Evolutionary conservation across 2,888 invertebrate species (phyloP).

Genomic region (Autographa gamma): DNA sequence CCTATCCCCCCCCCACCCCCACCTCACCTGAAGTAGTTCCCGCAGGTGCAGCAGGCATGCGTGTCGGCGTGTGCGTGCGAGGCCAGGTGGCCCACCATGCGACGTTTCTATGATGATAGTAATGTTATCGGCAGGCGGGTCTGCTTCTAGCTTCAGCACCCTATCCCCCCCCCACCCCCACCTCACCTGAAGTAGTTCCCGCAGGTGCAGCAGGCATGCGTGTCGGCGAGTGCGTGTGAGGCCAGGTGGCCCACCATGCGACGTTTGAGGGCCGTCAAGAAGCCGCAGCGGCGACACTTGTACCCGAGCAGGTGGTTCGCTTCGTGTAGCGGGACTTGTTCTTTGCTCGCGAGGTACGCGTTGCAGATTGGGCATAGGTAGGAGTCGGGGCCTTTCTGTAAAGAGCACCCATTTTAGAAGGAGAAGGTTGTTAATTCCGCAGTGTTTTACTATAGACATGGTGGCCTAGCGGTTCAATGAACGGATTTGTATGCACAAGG

Average conservation of each 20-base stretch:
- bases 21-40: too few relatives aligned
- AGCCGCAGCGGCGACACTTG: conserved; percentile 67
- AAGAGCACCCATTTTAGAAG: neutral
- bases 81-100: too few relatives aligned
- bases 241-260: conserved; percentile 68
- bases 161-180: too few relatives aligned
- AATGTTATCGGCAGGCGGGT: too few relatives aligned
- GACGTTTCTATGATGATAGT: too few relatives aligned
- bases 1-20: too few relatives aligned
- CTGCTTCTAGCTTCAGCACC: neutral
- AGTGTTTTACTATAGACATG: too few relatives aligned
- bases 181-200: conserved; percentile 69
- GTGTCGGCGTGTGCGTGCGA: too few relatives aligned
- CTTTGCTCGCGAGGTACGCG: conserved; percentile 73
- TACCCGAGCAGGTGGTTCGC: conserved; percentile 70
- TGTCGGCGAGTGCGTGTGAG: conserved; percentile 30
- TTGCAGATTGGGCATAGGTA: conserved; percentile 78
- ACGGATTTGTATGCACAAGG: too few relatives aligned
- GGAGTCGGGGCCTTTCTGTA: conserved; percentile 71
- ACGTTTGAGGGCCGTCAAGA: conserved; percentile 67
- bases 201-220: conserved; percentile 66
- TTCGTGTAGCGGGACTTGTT: conserved; percentile 71
- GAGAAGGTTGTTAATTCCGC: too few relatives aligned
- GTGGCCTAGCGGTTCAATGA: too few relatives aligned
- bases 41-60: too few relatives aligned